Base-by-base conservation (phyloP, 1,140 invertebrate species). In the Drosophila fuyamai region DNA sequence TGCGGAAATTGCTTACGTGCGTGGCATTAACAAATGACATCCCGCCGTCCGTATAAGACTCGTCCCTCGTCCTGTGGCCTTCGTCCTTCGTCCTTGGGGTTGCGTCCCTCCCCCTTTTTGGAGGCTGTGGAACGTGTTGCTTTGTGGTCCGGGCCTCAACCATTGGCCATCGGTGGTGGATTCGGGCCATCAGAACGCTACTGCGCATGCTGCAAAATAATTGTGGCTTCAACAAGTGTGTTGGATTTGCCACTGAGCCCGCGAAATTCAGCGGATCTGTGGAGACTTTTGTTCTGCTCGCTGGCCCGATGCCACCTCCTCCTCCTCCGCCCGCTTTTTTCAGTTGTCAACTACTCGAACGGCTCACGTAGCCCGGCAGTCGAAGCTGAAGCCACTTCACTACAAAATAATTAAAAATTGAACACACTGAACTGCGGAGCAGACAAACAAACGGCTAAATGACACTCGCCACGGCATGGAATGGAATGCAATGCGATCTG, bases 1-100 rank as follows among this genome's bases (percentile, higher is more conserved):
- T 88, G 84, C 84, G 84, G 84, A 88, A 88, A 88, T 88, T 88
- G 84, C 84, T 89, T 88, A 89, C 84, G 84, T 88, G 84, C 84
- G 84, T 78, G 84, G 84, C 84, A 88, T 88, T 89, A 89, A 79
- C 79, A 88, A 86, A 85, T 86, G 78, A 68, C 82, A 75, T 58
- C 62, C 61, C 54, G 44, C 47, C 38, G 44, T 7, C 10, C 56
- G 72, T 88, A 88, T 84, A 88, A 89, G 84, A 89, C 65, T 78
- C 58, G 40, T 41, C 18, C 56, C 57, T 36, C 16, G 5, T 12
- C 50, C 12, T 14, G 1, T 23, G 18, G 18, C 18, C 18, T 23
- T 2, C 0, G 44, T 13, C 27, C 12, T 32, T 50, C 16, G n/a
- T 23, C 43, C 51, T 76, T 75, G 58, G 66, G 66, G 66, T 70